These are phyloP conservation scores for Apis cerana DNA, from an alignment of 1,140 invertebrate species.

Conservation along the genomic window DNA sequence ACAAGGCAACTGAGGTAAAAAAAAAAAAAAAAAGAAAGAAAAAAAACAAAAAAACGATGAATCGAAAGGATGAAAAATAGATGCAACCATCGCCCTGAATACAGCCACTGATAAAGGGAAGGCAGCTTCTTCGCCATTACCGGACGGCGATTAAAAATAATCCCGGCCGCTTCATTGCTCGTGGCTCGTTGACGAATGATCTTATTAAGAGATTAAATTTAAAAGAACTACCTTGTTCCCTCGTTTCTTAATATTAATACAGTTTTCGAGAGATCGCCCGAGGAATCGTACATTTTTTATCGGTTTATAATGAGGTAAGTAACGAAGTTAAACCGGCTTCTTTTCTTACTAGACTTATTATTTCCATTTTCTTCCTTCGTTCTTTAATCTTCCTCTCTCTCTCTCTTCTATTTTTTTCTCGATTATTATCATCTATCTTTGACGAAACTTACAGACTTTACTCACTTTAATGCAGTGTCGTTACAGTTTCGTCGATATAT, in stretches of 20 bases:
- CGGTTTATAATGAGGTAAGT: constrained; percentile 62
- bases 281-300: constrained; percentile 65
- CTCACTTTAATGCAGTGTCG: neutral
- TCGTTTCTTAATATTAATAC: constrained; percentile 68
- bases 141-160: constrained; percentile 61
- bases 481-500: constrained; percentile 23
- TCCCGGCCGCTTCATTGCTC: constrained; percentile 58
- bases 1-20: neutral
- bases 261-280: constrained; percentile 61
- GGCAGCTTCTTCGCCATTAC: neutral
- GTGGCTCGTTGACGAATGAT: constrained; percentile 67
- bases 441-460: neutral
- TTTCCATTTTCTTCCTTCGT: neutral
- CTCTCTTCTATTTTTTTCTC: neutral
- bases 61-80: constrained; percentile 44
- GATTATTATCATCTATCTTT: constrained; percentile 4
- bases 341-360: neutral
- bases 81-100: constrained; percentile 45
- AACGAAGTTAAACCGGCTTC: constrained; percentile 63
- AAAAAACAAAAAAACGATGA: neutral
- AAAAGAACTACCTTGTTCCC: constrained; percentile 64
- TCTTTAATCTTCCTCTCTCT: too few species aligned
- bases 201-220: constrained; percentile 71
- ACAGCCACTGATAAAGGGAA: constrained; percentile 45
- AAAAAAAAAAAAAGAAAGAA: neutral